A percentile compares a stretch with the other conserved stretches of the same genome.
Conservation (phyloP, 2,888 invertebrate genomes). For the Nebria salina region DNA sequence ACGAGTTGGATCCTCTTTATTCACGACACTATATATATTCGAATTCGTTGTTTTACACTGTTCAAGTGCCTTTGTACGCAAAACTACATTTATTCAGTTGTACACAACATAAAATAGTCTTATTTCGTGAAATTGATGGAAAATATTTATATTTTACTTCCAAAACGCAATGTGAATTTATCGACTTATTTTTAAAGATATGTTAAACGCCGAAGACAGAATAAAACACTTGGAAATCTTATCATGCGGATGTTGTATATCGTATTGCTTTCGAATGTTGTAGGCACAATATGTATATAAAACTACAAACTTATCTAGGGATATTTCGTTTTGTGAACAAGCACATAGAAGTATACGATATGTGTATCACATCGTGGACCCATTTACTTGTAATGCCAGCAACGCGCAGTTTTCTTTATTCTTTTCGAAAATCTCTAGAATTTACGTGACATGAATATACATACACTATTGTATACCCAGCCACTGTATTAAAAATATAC, state of each 20-base stretch:
- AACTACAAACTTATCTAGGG: not conserved
- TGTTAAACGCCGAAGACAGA: too few relatives aligned
- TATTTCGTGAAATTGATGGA: too few relatives aligned
- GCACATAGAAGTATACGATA: slow-evolving; percentile 25
- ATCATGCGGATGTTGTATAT: not conserved
- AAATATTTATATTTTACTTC: too few relatives aligned
- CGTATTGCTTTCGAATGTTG: not conserved
- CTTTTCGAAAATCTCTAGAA: slow-evolving; percentile 41
- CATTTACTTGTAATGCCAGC: slow-evolving; percentile 41
- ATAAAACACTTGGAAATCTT: too few relatives aligned
- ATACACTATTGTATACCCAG: not conserved
- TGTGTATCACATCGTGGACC: slow-evolving; percentile 37
- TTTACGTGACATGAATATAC: slow-evolving; percentile 35
- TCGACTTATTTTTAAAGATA: too few relatives aligned
- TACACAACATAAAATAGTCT: not conserved
- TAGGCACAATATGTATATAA: not conserved
- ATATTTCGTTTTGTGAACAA: slow-evolving; percentile 24
- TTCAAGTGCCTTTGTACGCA: too few relatives aligned
- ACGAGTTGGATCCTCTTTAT: too few relatives aligned
- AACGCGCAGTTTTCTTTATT: slow-evolving; percentile 40
- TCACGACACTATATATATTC: too few relatives aligned
- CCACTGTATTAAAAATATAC: slow-evolving; percentile 39
- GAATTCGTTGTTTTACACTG: too few relatives aligned
- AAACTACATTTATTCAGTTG: not conserved
- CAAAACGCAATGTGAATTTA: too few relatives aligned